These are phyloP conservation scores for Dichetophora obliterata DNA, from an alignment of 2,888 invertebrate genomes.

Conservation along the genomic window DNA sequence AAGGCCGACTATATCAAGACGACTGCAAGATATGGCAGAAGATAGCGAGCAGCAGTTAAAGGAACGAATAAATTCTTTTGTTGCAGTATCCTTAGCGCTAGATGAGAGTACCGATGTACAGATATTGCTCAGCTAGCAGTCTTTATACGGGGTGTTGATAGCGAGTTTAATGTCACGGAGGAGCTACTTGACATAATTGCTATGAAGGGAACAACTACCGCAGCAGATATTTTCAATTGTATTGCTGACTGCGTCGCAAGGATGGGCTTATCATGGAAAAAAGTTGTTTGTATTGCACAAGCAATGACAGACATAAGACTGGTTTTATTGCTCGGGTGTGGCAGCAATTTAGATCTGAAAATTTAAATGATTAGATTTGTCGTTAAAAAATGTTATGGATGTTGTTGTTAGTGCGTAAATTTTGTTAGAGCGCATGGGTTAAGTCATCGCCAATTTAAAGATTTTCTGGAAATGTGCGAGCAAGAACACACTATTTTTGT, in stretches of 20 bases:
- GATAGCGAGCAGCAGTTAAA: not conserved
- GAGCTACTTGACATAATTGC: slow-evolving; percentile 4
- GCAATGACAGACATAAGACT: no score
- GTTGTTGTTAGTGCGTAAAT: not conserved
- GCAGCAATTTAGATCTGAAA: no score
- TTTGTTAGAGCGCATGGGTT: not conserved
- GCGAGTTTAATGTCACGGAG: not conserved
- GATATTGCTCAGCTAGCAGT: slow-evolving; percentile 18
- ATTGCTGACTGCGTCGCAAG: no score
- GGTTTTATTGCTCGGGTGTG: no score
- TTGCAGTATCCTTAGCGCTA: slow-evolving; percentile 6
- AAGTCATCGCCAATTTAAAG: not conserved
- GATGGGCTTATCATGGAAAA: no score
- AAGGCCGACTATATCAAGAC: not conserved
- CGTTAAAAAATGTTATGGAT: slow-evolving; percentile 2
- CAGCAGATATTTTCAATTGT: slow-evolving; percentile 7
- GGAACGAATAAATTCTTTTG: not conserved
- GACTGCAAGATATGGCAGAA: slow-evolving; percentile 1
- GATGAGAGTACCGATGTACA: slow-evolving; percentile 3
- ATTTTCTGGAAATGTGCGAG: not conserved
- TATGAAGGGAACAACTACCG: slow-evolving; percentile 22
- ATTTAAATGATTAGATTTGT: not conserved
- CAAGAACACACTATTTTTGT: not conserved
- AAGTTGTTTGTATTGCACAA: no score
- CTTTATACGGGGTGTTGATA: slow-evolving; percentile 16